phyloP scores from a whole-genome alignment of 2,797 vertebrate species.

The Liparis tanakae region DNA sequence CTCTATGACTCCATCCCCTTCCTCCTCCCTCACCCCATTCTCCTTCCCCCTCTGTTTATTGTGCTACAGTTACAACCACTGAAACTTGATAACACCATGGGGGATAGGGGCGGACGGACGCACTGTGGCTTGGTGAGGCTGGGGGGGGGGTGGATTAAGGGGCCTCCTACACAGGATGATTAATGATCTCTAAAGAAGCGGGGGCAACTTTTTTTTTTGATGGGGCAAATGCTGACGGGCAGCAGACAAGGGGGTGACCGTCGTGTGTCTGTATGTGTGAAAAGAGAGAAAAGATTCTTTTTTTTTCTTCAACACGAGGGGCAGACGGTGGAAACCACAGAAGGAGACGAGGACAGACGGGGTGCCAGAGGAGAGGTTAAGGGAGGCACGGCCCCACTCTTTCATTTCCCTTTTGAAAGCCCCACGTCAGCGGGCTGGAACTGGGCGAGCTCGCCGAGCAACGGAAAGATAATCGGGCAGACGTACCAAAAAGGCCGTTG shows the following conservation, averaged over 20 bases:
- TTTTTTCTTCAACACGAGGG: constrained; percentile 30
- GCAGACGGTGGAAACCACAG: constrained; percentile 56
- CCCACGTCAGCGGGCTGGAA: constrained; percentile 49
- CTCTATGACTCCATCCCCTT: constrained; percentile 52
- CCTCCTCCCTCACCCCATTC: constrained; percentile 39
- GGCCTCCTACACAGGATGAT: constrained; percentile 82
- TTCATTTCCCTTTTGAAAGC: constrained; percentile 66
- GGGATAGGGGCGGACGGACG: constrained; percentile 74
- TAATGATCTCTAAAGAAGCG: constrained; percentile 81
- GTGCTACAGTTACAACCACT: constrained; percentile 85
- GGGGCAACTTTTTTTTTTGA: constrained; percentile 65
- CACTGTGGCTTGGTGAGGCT: constrained; percentile 54
- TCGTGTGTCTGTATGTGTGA: constrained; percentile 65
- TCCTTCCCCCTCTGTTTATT: constrained; percentile 80
- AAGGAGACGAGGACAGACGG: constrained; percentile 51
- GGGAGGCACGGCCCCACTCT: constrained; percentile 63
- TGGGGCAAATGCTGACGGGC: constrained; percentile 68
- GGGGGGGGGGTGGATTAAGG: constrained; percentile 75
- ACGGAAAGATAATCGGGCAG: constrained; percentile 51
- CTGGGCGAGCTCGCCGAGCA: constrained; percentile 41
- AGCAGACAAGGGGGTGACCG: constrained; percentile 71
- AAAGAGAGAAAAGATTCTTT: constrained; percentile 22
- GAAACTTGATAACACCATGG: constrained; percentile 84
- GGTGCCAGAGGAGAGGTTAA: constrained; percentile 68
- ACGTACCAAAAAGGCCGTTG: constrained; percentile 30